Percentiles rank a stretch among this genome's conserved stretches.
Evolutionary conservation across 2,113 vertebrate genomes (phyloP).

Genomic region (Narcine bancroftii): DNA sequence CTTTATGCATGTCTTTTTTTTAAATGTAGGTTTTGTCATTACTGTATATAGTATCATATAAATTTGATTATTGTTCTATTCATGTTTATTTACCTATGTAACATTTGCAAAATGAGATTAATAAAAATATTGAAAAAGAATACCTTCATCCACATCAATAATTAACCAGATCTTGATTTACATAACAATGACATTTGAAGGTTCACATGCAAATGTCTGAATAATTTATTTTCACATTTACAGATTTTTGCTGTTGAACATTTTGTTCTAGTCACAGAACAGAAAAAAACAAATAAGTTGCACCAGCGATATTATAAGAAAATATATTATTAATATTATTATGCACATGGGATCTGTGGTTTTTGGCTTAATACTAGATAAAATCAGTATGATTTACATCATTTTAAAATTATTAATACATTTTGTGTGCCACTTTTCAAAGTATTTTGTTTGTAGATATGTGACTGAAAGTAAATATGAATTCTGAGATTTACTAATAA

Average conservation of each 20-base stretch:
- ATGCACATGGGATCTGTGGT: background rate
- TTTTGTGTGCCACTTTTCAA: constrained; percentile 30
- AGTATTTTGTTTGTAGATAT: constrained; percentile 1
- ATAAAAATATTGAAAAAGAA: background rate
- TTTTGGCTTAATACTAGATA: constrained; percentile 20
- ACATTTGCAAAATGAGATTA: too few species aligned
- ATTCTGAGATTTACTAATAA: constrained; percentile 5
- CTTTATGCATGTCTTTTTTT: too few species aligned
- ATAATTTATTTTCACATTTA: constrained; percentile 34
- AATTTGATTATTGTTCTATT: too few species aligned
- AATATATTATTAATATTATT: constrained; percentile 27
- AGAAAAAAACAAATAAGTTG: background rate
- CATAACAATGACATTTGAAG: constrained; percentile 11
- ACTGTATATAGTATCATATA: too few species aligned
- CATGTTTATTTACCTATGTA: too few species aligned
- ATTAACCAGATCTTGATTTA: constrained; percentile 14
- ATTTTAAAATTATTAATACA: constrained; percentile 29
- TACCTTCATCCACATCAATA: background rate
- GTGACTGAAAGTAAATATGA: constrained; percentile 19
- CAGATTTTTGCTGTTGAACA: constrained; percentile 24
- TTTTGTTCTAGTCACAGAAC: constrained; percentile 20
- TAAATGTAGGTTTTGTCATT: too few species aligned
- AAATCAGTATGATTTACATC: constrained; percentile 14
- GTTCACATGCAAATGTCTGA: constrained; percentile 21
- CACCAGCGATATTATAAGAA: constrained; percentile 7